A percentile compares a stretch with the other conserved stretches of the same genome.
These are phyloP conservation scores for Mola mola DNA, from an alignment of 2,113 vertebrate species.

Conservation along the genomic window DNA sequence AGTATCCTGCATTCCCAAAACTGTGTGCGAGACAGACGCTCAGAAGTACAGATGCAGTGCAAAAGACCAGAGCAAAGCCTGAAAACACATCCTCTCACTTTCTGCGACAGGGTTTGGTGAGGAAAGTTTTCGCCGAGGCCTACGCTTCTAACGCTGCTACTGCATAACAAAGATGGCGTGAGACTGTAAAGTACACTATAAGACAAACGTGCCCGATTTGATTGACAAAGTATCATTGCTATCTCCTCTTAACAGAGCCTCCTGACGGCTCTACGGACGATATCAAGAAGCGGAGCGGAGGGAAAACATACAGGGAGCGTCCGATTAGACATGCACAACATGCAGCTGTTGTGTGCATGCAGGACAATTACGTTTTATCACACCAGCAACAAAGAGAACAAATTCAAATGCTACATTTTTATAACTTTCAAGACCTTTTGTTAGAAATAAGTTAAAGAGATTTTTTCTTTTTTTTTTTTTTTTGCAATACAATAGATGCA, in stretches of 20 bases:
- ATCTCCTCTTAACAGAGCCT: constrained; percentile 30
- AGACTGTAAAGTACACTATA: constrained; percentile 37
- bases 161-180: constrained; percentile 33
- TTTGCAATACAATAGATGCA: constrained; percentile 66
- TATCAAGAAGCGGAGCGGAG: constrained; percentile 65
- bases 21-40: constrained; percentile 35
- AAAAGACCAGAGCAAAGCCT: constrained; percentile 37
- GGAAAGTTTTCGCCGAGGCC: constrained; percentile 19
- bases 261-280: constrained; percentile 52
- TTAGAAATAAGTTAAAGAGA: too few species aligned
- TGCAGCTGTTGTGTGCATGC: constrained; percentile 79
- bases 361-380: constrained; percentile 69
- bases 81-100: constrained; percentile 31
- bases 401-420: constrained; percentile 83
- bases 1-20: constrained; percentile 38
- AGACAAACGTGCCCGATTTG: constrained; percentile 40
- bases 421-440: constrained; percentile 41
- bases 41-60: constrained; percentile 45
- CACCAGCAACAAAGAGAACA: constrained; percentile 58
- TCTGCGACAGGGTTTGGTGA: constrained; percentile 18
- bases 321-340: constrained; percentile 79
- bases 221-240: constrained; percentile 47
- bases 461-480: constrained; percentile 31
- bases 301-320: constrained; percentile 50
- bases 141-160: constrained; percentile 33